Evolutionary conservation across 2,797 vertebrate genomes (phyloP).

Genomic region (Simalia tracyae): DNA sequence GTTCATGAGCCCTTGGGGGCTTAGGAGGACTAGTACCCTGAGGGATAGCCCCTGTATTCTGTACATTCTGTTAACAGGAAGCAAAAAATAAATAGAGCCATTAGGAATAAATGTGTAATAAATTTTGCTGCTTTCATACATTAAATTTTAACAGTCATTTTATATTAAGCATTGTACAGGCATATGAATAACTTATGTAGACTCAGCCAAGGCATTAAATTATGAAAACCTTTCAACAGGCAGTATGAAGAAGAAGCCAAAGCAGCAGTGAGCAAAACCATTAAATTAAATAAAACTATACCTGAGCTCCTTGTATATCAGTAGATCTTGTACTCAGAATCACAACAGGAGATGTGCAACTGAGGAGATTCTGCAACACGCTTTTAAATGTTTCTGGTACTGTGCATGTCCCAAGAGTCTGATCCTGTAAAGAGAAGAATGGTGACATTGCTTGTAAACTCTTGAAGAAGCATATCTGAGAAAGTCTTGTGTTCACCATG

Average conservation of each 20-base stretch:
- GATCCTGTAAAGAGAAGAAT: slow-evolving; percentile 51
- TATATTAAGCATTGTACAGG: not conserved
- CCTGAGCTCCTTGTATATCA: slow-evolving; percentile 79
- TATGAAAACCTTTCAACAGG: not conserved
- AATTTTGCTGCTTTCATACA: not conserved
- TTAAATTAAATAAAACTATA: slow-evolving; percentile 54
- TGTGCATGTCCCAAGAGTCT: slow-evolving; percentile 40
- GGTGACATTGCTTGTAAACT: not conserved
- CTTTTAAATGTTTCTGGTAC: slow-evolving; percentile 70
- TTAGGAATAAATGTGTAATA: not conserved
- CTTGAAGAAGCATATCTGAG: not conserved
- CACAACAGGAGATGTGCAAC: slow-evolving; percentile 78
- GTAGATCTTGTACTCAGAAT: slow-evolving; percentile 81
- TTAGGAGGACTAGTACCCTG: slow-evolving; percentile 87
- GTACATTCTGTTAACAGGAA: slow-evolving; percentile 72
- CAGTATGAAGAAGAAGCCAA: not conserved
- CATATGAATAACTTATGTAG: not conserved
- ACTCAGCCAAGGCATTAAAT: not conserved
- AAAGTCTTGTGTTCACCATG: not conserved
- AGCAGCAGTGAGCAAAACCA: not conserved
- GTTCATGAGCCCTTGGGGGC: slow-evolving; percentile 91
- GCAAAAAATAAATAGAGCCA: slow-evolving; percentile 23
- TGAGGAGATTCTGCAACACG: slow-evolving; percentile 79
- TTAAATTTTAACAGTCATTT: not conserved
- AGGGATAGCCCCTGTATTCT: slow-evolving; percentile 55